Percentiles rank a stretch among this genome's conserved stretches.
These are phyloP conservation scores for Notolepis coatsorum DNA, from an alignment of 2,797 vertebrate genomes.

Conservation along the genomic window DNA sequence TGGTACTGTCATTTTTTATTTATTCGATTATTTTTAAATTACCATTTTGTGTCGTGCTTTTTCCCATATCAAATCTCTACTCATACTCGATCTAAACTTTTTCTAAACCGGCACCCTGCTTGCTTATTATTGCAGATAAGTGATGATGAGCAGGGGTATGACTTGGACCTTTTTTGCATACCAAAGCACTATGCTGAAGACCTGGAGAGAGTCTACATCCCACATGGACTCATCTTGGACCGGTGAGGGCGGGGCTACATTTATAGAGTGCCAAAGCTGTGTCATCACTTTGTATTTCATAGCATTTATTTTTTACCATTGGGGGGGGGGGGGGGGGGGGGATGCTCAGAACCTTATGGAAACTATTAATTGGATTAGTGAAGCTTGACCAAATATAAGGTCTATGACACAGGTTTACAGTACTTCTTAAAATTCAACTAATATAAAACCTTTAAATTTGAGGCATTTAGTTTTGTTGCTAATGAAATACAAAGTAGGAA, in stretches of 20 bases:
- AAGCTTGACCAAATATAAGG: too few species aligned
- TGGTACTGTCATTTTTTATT: too few species aligned
- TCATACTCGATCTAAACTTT: neutral
- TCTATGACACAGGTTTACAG: neutral
- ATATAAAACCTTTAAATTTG: too few species aligned
- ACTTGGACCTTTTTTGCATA: constrained; percentile 98
- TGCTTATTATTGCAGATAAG: constrained; percentile 87
- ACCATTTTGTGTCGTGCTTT: neutral
- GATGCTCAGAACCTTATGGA: too few species aligned
- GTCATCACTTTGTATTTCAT: too few species aligned
- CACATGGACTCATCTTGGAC: constrained; percentile 98
- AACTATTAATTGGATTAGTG: too few species aligned
- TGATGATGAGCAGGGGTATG: constrained; percentile 96
- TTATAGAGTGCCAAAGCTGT: too few species aligned
- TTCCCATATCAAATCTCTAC: neutral
- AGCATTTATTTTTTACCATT: too few species aligned
- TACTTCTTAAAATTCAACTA: neutral
- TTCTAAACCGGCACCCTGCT: constrained; percentile 5
- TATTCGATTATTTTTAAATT: constrained; percentile 20
- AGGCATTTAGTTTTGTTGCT: too few species aligned
- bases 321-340: too few species aligned
- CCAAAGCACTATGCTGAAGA: constrained; percentile 95
- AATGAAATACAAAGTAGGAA: too few species aligned
- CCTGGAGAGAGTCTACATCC: constrained; percentile 96
- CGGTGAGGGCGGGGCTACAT: constrained; percentile 77